A percentile compares a stretch with the other conserved stretches of the same genome.
phyloP scores from a whole-genome alignment of 2,888 invertebrate species.

The Archips crataeganus region DNA sequence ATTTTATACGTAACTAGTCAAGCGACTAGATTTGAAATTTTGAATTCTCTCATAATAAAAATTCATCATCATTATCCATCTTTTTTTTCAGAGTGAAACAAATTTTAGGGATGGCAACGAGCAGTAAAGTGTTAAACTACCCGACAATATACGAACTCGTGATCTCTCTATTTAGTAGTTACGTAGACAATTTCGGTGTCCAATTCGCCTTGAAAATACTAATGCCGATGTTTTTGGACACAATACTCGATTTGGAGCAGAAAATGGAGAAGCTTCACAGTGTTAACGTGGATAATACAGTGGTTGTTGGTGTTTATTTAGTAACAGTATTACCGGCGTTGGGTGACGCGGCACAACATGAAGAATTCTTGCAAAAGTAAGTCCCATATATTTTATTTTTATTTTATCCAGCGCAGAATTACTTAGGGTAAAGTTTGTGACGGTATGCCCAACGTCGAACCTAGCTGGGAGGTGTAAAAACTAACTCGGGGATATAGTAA shows the following conservation, averaged over 20 bases:
- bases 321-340: slow-evolving; percentile 83
- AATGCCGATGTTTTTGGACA: slow-evolving; percentile 84
- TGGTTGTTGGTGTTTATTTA: slow-evolving; percentile 87
- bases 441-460: no score
- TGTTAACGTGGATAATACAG: slow-evolving; percentile 82
- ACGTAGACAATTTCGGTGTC: slow-evolving; percentile 88
- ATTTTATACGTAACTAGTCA: no score
- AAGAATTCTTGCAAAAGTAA: slow-evolving; percentile 86
- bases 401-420: no score
- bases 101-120: slow-evolving; percentile 68
- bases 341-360: slow-evolving; percentile 79
- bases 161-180: slow-evolving; percentile 69
- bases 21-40: no score
- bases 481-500: no score
- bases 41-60: no score
- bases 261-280: slow-evolving; percentile 85
- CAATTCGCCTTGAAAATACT: slow-evolving; percentile 86
- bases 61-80: slow-evolving; percentile 22
- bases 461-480: no score
- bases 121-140: slow-evolving; percentile 68
- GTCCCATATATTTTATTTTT: slow-evolving; percentile 48
- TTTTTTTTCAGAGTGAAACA: slow-evolving; percentile 72
- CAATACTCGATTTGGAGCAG: slow-evolving; percentile 86
- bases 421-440: no score
- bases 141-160: slow-evolving; percentile 68